A percentile compares a stretch with the other conserved stretches of the same genome.
These are phyloP conservation scores for Carettochelys insculpta DNA, from an alignment of 2,113 vertebrate species.

Conservation along the genomic window DNA sequence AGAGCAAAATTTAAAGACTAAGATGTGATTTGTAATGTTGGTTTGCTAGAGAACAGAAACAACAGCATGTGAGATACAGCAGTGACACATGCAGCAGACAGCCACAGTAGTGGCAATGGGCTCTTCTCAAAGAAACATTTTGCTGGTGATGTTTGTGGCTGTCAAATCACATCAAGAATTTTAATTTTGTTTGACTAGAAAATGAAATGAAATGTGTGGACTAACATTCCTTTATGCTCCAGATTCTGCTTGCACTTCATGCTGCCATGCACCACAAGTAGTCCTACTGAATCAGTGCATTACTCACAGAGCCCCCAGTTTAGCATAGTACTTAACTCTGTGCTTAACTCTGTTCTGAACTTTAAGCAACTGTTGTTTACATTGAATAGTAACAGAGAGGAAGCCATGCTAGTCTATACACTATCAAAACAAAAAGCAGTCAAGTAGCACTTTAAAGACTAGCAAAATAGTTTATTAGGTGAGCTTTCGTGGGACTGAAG, in stretches of 20 bases:
- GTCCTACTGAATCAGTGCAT: fast-evolving
- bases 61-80: neutral
- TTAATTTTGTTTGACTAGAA: neutral
- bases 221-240: neutral
- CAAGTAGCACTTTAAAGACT: too few species aligned
- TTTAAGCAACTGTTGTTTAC: fast-evolving
- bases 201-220: neutral
- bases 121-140: neutral
- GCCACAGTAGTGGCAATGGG: neutral
- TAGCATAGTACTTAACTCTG: neutral
- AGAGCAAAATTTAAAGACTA: neutral
- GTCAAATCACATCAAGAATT: neutral
- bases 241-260: neutral
- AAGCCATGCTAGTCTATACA: too few species aligned
- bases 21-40: neutral
- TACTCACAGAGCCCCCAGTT: neutral
- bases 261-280: neutral
- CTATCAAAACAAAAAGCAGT: too few species aligned
- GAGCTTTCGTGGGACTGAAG: too few species aligned
- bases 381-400: too few species aligned
- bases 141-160: neutral
- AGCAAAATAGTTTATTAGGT: too few species aligned
- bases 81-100: fast-evolving
- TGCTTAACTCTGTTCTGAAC: neutral
- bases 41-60: neutral